Evolutionary conservation across 2,113 vertebrate species (phyloP).

Genomic region (Petrocephalus microphthalmus): DNA sequence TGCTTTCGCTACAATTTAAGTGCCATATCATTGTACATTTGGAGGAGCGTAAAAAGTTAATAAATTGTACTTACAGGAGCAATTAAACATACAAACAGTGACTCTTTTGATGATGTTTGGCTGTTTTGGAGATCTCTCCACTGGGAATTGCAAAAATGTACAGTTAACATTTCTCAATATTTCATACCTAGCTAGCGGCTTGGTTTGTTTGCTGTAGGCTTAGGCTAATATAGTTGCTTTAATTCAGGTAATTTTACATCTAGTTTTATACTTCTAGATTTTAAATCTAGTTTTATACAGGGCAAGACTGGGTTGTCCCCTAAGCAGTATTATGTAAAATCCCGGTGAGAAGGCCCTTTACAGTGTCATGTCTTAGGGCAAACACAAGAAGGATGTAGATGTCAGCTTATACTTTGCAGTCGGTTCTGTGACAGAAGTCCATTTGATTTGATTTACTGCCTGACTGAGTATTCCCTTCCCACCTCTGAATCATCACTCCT

Average conservation of each 20-base stretch:
- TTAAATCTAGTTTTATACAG: not conserved
- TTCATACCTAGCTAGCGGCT: not conserved
- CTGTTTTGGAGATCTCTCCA: not conserved
- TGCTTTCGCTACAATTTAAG: not conserved
- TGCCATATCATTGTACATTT: not conserved
- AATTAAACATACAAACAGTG: not conserved
- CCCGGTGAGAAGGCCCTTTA: not conserved
- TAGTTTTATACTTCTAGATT: not conserved
- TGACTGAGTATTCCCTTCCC: not conserved
- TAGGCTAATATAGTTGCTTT: not conserved
- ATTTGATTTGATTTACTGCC: slow-evolving; percentile 13
- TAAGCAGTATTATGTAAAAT: not conserved
- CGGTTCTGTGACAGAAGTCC: not conserved
- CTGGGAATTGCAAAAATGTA: not conserved
- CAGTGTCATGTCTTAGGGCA: not conserved
- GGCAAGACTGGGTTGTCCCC: not conserved
- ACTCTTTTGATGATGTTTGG: not conserved
- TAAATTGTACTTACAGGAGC: not conserved
- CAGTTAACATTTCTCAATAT: not conserved
- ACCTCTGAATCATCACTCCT: not conserved
- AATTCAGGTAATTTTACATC: not conserved
- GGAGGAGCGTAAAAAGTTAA: not conserved
- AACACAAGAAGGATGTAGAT: not conserved
- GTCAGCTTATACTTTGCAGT: not conserved
- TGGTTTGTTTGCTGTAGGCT: not conserved